These are phyloP conservation scores for Anthophora plumipes DNA, from an alignment of 2,888 invertebrate species.

Conservation along the genomic window DNA sequence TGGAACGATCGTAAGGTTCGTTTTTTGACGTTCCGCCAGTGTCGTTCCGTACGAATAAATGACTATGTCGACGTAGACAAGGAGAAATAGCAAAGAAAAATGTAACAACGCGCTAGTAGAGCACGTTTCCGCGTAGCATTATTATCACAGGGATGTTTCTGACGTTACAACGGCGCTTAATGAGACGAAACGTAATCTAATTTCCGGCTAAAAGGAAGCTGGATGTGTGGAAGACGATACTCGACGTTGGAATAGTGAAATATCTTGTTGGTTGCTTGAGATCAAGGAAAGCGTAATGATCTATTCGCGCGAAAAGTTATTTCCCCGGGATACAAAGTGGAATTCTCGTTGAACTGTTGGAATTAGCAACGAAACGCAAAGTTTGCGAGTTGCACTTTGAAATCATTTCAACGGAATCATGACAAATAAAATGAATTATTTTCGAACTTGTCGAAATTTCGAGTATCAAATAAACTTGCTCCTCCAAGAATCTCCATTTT, in stretches of 20 bases:
- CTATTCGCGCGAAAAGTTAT: constrained; percentile 32
- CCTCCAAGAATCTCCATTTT: too few relatives aligned
- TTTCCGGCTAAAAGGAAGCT: neutral
- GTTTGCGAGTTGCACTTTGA: neutral
- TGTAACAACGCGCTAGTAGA: neutral
- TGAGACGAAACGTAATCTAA: constrained; percentile 36
- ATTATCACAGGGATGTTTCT: neutral
- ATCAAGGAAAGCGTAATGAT: constrained; percentile 19
- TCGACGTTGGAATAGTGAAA: neutral
- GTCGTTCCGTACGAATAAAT: neutral
- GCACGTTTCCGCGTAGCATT: neutral
- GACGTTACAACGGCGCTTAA: constrained; percentile 13
- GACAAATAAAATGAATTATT: too few relatives aligned
- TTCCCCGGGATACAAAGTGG: neutral
- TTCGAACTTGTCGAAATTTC: too few relatives aligned
- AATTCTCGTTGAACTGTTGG: constrained; percentile 18
- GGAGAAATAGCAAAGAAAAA: neutral
- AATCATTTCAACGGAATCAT: too few relatives aligned
- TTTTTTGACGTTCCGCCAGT: neutral
- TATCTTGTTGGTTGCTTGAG: too few relatives aligned
- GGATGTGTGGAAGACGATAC: constrained; percentile 1
- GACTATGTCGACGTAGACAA: neutral
- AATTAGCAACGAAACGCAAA: constrained; percentile 5
- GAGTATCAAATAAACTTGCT: too few relatives aligned
- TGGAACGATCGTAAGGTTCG: neutral